Evolutionary conservation across 2,797 vertebrate species (phyloP).

Genomic region (Xiphophorus birchmanni): DNA sequence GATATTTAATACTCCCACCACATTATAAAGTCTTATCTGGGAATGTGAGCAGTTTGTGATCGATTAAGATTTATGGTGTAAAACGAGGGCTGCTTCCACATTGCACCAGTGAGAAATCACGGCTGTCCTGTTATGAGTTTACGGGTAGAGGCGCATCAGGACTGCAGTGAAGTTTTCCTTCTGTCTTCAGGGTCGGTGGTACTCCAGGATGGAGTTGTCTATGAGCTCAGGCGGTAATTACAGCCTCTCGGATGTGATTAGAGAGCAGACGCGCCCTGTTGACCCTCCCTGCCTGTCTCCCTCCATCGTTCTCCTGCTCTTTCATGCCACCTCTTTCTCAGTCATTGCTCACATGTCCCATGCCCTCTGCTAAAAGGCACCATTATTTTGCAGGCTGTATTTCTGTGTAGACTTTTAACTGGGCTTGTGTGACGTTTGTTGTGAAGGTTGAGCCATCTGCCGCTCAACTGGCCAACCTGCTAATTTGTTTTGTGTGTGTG

Average conservation of each 20-base stretch:
- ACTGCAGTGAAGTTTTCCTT: slow-evolving; percentile 13
- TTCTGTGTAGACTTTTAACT: slow-evolving; percentile 42
- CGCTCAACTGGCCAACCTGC: background rate
- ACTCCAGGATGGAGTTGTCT: slow-evolving; percentile 72
- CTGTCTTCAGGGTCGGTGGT: slow-evolving; percentile 60
- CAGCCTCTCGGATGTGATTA: slow-evolving; percentile 84
- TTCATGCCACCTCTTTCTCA: slow-evolving; percentile 58
- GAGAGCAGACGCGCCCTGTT: slow-evolving; percentile 79
- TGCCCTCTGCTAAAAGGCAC: slow-evolving; percentile 52
- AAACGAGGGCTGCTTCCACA: slow-evolving; percentile 5
- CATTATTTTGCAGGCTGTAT: slow-evolving; percentile 66
- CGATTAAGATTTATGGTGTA: slow-evolving; percentile 3
- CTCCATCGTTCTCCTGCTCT: slow-evolving; percentile 53
- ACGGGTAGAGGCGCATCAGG: slow-evolving; percentile 17
- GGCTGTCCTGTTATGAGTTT: slow-evolving; percentile 28
- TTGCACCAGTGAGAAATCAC: background rate
- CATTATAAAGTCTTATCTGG: slow-evolving; percentile 25
- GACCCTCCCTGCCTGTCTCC: slow-evolving; percentile 70
- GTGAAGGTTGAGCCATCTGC: background rate
- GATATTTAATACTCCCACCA: slow-evolving; percentile 10
- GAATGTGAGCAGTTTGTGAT: slow-evolving; percentile 13
- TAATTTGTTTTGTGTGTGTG: background rate
- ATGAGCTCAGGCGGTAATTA: slow-evolving; percentile 82
- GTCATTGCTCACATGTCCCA: slow-evolving; percentile 51
- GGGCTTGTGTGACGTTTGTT: slow-evolving; percentile 4